Conservation (phyloP, 2,888 invertebrate species). For the Leptothorax acervorum region DNA sequence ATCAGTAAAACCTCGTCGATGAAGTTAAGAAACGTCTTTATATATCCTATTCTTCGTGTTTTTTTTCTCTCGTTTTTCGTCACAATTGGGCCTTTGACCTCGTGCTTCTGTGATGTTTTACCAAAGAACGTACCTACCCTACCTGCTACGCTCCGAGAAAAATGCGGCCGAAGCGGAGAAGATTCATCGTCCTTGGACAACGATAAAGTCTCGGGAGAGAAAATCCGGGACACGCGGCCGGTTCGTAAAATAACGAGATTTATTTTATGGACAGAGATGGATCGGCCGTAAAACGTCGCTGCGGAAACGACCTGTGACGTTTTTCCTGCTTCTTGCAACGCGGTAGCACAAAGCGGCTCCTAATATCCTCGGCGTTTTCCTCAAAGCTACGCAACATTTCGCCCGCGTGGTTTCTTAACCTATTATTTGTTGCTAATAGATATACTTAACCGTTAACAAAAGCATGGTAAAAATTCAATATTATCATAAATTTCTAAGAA, state of each 20-base stretch:
- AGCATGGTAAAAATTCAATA: not conserved
- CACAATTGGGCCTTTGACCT: not conserved
- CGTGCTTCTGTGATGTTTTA: conserved; percentile 51
- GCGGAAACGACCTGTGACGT: conserved; percentile 38
- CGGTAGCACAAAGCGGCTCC: conserved; percentile 25
- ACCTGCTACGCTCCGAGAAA: not conserved
- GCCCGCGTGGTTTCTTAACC: not conserved
- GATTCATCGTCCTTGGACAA: conserved; percentile 45
- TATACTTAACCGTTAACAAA: not conserved
- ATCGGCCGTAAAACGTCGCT: conserved; percentile 57
- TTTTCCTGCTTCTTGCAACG: conserved; percentile 48
- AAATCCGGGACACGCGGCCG: conserved; percentile 17
- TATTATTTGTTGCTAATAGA: not conserved
- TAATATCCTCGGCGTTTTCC: conserved; percentile 10
- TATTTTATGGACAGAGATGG: conserved; percentile 55
- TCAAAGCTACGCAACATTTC: conserved; percentile 2
- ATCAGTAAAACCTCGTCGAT: not conserved
- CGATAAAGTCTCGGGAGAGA: conserved; percentile 51
- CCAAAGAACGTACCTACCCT: not conserved
- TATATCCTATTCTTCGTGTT: not conserved
- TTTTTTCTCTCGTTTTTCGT: not conserved
- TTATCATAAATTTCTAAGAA: not conserved
- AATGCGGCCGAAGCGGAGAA: conserved; percentile 41
- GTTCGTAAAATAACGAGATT: conserved; percentile 58
- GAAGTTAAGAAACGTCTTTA: not conserved